phyloP scores from a whole-genome alignment of 2,888 invertebrate species.

The Callyntrura sp. region DNA sequence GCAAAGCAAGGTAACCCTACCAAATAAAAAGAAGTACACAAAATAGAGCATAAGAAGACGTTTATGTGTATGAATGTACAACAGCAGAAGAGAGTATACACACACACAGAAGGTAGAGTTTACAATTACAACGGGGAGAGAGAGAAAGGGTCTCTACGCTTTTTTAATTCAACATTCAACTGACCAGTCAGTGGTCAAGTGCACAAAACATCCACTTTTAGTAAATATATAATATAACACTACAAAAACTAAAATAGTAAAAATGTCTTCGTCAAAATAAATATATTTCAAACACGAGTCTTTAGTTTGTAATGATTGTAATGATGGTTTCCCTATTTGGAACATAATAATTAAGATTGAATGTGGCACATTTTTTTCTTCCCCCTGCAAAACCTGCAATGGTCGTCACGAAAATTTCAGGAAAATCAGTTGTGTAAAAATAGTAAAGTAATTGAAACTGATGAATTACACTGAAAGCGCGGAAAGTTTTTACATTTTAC shows the following conservation, averaged over 20 bases:
- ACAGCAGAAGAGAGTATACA: neutral
- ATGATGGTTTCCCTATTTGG: neutral
- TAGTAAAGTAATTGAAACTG: too few relatives aligned
- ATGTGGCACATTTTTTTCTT: too few relatives aligned
- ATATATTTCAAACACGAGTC: slow-evolving; percentile 26
- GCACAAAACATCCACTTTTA: slow-evolving; percentile 66
- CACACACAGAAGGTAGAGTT: neutral
- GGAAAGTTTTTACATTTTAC: too few relatives aligned
- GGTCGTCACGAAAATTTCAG: too few relatives aligned
- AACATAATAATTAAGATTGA: neutral
- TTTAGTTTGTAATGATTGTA: slow-evolving; percentile 32
- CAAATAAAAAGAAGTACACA: neutral
- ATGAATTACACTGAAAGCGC: too few relatives aligned
- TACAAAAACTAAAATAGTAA: slow-evolving; percentile 9
- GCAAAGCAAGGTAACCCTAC: neutral
- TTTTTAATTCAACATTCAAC: slow-evolving; percentile 58
- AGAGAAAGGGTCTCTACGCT: slow-evolving; percentile 34
- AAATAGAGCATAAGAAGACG: neutral
- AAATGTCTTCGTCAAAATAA: slow-evolving; percentile 31
- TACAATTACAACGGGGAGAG: neutral
- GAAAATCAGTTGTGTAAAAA: too few relatives aligned
- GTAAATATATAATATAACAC: neutral
- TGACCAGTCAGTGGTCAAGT: slow-evolving; percentile 78
- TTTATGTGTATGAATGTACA: neutral
- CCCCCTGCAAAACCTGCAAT: too few relatives aligned